phyloP scores from a whole-genome alignment of 2,113 vertebrate genomes.

The Phalacrocorax pelagicus region DNA sequence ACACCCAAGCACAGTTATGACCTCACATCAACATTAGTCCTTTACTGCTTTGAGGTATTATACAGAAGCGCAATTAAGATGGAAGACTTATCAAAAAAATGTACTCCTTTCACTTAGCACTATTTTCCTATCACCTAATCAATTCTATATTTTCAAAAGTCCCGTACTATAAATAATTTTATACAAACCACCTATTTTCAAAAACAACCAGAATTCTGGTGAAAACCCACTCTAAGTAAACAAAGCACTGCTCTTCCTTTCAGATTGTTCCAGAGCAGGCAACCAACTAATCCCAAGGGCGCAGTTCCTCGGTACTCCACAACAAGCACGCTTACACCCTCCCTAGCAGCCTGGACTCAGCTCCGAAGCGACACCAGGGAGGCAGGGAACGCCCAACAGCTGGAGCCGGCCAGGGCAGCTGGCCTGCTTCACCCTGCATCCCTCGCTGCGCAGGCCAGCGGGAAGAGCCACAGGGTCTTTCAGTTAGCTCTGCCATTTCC shows the following conservation, averaged over 20 bases:
- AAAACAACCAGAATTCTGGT: background rate
- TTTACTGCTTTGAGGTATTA: conserved; percentile 29
- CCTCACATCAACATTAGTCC: background rate
- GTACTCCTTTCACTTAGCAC: background rate
- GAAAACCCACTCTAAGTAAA: background rate
- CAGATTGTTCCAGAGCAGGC: background rate
- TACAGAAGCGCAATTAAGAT: background rate
- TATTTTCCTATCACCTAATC: background rate
- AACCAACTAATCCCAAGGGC: background rate
- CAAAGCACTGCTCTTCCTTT: background rate
- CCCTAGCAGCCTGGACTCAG: rapidly evolving
- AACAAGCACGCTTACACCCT: rapidly evolving
- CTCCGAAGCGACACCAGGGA: rapidly evolving
- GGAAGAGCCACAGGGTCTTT: background rate
- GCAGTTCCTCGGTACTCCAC: background rate
- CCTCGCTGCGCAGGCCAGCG: background rate
- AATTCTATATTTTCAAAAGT: background rate
- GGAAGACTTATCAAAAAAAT: background rate
- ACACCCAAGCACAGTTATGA: background rate
- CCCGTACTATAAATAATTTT: background rate
- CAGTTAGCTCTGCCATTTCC: background rate
- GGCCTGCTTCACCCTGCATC: background rate
- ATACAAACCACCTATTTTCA: background rate
- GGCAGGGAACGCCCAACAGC: background rate
- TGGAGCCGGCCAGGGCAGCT: background rate